phyloP scores from a whole-genome alignment of 2,797 vertebrate species.

The Emys orbicularis region DNA sequence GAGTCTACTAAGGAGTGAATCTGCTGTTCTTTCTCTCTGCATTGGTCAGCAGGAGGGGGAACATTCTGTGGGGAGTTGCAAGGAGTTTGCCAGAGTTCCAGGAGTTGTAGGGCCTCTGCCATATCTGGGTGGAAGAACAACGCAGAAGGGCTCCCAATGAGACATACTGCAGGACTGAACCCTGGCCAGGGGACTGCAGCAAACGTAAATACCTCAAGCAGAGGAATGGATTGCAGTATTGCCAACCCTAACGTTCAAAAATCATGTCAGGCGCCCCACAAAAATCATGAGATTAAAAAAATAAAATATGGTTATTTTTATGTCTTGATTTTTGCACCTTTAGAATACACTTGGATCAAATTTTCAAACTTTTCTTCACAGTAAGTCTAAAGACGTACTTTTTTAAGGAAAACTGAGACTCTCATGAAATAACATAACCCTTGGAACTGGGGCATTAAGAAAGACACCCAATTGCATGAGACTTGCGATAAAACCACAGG shows the following conservation, averaged over 20 bases:
- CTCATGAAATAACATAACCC: background rate
- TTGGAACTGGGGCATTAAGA: background rate
- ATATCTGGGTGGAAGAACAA: background rate
- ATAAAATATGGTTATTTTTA: background rate
- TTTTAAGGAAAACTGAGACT: background rate
- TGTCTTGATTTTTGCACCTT: background rate
- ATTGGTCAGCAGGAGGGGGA: background rate
- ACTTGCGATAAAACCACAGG: background rate
- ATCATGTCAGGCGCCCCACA: rapidly evolving
- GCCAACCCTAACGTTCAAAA: background rate
- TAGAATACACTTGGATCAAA: background rate
- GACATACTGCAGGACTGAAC: background rate
- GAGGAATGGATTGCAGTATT: rapidly evolving
- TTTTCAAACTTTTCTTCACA: background rate
- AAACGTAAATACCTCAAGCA: background rate
- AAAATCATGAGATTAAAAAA: background rate
- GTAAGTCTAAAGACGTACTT: rapidly evolving
- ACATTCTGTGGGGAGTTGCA: background rate
- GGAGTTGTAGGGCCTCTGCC: background rate
- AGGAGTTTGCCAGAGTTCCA: background rate
- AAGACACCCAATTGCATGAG: background rate
- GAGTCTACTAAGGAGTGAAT: background rate
- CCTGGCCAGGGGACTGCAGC: too few relatives aligned
- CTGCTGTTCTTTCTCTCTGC: background rate
- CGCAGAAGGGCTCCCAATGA: background rate